Evolutionary conservation across 2,797 vertebrate species (phyloP), one percentile per base, ranked within the genome.

Genomic region (Crax fasciolata): DNA sequence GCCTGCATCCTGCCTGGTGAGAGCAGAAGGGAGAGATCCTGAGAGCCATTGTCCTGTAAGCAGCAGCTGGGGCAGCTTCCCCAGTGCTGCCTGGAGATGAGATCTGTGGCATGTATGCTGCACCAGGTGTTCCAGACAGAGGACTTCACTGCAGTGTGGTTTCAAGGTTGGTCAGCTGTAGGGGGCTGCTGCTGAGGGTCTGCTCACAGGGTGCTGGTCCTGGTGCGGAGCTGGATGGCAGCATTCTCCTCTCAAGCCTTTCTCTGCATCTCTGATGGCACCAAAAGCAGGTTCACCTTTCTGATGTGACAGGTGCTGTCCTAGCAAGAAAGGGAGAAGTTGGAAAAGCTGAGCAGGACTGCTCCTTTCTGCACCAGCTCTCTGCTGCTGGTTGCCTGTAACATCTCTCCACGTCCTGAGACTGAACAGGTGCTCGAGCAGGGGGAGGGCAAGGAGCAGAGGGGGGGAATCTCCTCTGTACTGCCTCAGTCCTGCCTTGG

Each of bases 11-110:
- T 44, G 78, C 21, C 25, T 62, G 65, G 38, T 28, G n/a, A 43
- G 14, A 43, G 14, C 41, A 28, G 68, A n/a, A 23, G 25, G 19
- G 8, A 27, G 17, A 48, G 30, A 2, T 0, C 54, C 21, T n/a
- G 13, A 25, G 44, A 57, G 25, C 43, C 44, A 13, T 39, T 52
- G 61, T 52, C n/a, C n/a, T 52, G 20, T 21, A 62, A 75, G 20
- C 35, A 41, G 0, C 0, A 70, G 38, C 27, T 24, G 21, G 12
- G 27, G n/a, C 23, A 9, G 41, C 41, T 55, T 48, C 3, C 0
- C 48, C 41, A 25, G 57, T 9, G 24, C 44, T 46, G 51, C 39
- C 8, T 30, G n/a, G 6, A 73, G 76, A 35, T 11, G 5, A 43
- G 51, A 6, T 48, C 43, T 80, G 61, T 61, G 59, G 63, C 54